Conservation (phyloP, 2,113 vertebrate genomes). For the Thalassoma bifasciatum region DNA sequence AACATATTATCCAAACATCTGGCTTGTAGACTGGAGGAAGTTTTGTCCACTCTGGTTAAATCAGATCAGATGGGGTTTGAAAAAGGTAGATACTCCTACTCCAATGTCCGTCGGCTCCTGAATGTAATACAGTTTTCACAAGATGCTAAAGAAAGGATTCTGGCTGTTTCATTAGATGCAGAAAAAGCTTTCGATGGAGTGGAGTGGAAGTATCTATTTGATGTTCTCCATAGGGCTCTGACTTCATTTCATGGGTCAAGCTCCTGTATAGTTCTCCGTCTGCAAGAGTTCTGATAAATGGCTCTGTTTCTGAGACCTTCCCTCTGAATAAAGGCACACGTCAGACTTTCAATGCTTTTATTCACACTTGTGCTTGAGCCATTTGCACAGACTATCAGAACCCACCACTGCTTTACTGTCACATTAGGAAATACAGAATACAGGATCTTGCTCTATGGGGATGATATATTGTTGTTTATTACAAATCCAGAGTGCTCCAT, state of each 20-base stretch:
- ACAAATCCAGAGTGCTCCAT: no score
- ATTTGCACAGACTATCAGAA: background rate
- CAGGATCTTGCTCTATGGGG: background rate
- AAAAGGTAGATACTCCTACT: no score
- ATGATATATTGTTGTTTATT: background rate
- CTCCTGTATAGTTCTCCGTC: no score
- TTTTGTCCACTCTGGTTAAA: no score
- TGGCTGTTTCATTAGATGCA: background rate
- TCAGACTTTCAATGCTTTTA: background rate
- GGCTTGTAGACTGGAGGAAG: background rate
- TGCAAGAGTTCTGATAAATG: no score
- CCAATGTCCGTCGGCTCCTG: no score
- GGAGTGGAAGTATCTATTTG: slow-evolving; percentile 3
- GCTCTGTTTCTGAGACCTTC: no score
- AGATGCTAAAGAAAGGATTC: no score
- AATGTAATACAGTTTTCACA: no score
- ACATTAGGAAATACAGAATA: background rate
- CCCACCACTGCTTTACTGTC: background rate
- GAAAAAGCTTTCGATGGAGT: background rate
- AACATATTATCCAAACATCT: background rate
- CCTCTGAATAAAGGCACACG: no score
- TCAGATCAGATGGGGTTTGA: no score
- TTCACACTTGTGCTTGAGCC: background rate
- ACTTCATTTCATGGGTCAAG: no score
- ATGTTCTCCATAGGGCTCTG: background rate